Evolutionary conservation across 2,888 invertebrate species (phyloP), one percentile per base, ranked within the genome.

Genomic region (Drosophila prostipennis): DNA sequence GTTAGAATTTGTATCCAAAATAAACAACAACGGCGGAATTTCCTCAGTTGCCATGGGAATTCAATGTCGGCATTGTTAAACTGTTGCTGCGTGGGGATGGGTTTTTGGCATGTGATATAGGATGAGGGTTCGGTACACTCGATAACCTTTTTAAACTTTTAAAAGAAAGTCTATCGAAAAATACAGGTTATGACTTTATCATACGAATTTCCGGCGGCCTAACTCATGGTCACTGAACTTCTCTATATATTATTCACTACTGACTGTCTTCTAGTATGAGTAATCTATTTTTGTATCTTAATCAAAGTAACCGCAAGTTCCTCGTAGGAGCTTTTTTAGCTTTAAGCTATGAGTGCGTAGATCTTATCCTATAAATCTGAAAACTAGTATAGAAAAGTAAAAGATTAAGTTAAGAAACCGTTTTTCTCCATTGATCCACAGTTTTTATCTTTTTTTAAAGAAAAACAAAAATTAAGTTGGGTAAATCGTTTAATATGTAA

Each of bases 21-120:
- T 82, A 87, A 89, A 89, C 88, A 84, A 84, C 74, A 76, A 87
- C 89, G 77, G 72, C 73, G 87, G 84, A 83, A 88, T 89, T 89
- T 78, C 60, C 52, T 56, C 6, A 60, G 89, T 90, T 81, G 72
- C 74, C 83, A 90, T 88, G 80, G 81, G 39, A 70, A 78, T 75
- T 49, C 19, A 53, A 73, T 71, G 78, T 76, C 80, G 83, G 82
- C 82, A 77, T 87, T 77, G 79, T 87, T 72, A 57, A 77, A 78
- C 82, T 82, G 87, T 85, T 87, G 87, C 87, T 83, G 65, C 69
- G 68, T 26, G 54, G 67, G 52, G 65, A 54, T 60, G 60, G 49
- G 69, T 32, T 40, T 32, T 32, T 10, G 32, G 26, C 23, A 13
- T 46, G 11, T 29, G 14, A 14, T n/a, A n/a, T 3, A 6, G 43